Base-by-base conservation (phyloP, 2,797 vertebrate genomes). In the Hoplostethus mediterraneus region DNA sequence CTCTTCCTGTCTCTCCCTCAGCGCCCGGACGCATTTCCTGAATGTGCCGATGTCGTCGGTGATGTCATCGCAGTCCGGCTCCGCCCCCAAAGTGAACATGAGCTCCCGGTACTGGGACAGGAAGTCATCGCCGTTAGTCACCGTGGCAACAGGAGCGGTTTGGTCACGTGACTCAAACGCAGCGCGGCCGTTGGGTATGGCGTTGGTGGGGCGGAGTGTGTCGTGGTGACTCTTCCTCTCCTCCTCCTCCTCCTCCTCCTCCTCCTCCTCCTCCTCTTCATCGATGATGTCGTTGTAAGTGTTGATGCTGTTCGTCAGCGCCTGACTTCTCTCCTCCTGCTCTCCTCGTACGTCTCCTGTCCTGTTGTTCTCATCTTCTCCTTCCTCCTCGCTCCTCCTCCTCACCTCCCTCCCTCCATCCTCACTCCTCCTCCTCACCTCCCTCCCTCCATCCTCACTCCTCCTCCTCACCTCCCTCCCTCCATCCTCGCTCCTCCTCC, bases 71-170 rank as follows among this genome's bases (percentile, higher is more conserved):
- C 79, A 81, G 66, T 91, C 82, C 0, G 91, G 73, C 63, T 95
- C 94, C 42, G 90, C 94, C 61, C 95, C 96, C 48, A 97, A 81
- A 7, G 95, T 95, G 38, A 91, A 90, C 88, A 98, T 96, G 71
- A 98, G 95, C 72, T 96, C 93, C 12, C 95, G 87, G 63, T 95
- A 99, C 47, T 95, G 95, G 11, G 95, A 94, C 69, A 97, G 93
- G 79, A 98, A 96, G 89, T 95, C 93, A 5, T 95, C 93, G 0
- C 81, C 85, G 7, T 47, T 51, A 0, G 63, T 77, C 86, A 9
- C 81, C 58, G 63, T 69, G 83, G 11, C 17, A 0, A 9, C 25
- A 1, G 72, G 13, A 11, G 44, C 3, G 0, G 21, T 1, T 21
- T 21, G 0, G 54, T 64, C 36, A 21, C 0, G 25, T 7, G 67